These are phyloP conservation scores for Ladona fulva DNA, from an alignment of 1,140 invertebrate species.

Conservation along the genomic window DNA sequence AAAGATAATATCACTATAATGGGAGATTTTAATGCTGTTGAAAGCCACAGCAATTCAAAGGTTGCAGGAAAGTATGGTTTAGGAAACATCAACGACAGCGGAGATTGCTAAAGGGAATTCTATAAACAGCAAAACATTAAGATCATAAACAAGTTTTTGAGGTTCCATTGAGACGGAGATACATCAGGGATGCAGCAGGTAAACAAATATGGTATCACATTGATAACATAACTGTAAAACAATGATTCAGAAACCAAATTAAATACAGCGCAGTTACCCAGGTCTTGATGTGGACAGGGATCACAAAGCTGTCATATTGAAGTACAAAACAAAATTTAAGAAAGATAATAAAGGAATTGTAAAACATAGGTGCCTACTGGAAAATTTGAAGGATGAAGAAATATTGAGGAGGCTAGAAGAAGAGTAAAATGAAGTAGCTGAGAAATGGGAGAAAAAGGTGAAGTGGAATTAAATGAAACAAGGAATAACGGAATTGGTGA, in stretches of 20 bases:
- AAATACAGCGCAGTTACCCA: constrained; percentile 17
- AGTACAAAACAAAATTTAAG: background rate
- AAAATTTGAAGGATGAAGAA: background rate
- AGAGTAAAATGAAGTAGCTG: too few relatives aligned
- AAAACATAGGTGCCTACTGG: background rate
- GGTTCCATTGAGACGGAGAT: background rate
- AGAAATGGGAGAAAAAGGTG: too few relatives aligned
- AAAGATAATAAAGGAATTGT: background rate
- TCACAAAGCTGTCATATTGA: background rate
- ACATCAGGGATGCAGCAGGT: background rate
- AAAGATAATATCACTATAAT: constrained; percentile 18
- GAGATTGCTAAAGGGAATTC: background rate
- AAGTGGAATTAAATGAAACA: background rate
- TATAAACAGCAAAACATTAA: background rate
- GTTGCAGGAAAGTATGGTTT: background rate
- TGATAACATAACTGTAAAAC: constrained; percentile 18
- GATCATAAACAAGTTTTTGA: too few relatives aligned
- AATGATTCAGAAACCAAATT: constrained; percentile 16
- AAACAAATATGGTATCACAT: constrained; percentile 14
- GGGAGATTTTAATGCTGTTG: constrained; percentile 19
- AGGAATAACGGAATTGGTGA: background rate
- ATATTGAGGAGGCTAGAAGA: background rate
- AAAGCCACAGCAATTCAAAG: background rate
- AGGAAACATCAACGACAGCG: background rate
- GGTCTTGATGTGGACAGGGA: background rate